Conservation (phyloP, 2,113 vertebrate genomes). For the Psilopsiagon aurifrons region DNA sequence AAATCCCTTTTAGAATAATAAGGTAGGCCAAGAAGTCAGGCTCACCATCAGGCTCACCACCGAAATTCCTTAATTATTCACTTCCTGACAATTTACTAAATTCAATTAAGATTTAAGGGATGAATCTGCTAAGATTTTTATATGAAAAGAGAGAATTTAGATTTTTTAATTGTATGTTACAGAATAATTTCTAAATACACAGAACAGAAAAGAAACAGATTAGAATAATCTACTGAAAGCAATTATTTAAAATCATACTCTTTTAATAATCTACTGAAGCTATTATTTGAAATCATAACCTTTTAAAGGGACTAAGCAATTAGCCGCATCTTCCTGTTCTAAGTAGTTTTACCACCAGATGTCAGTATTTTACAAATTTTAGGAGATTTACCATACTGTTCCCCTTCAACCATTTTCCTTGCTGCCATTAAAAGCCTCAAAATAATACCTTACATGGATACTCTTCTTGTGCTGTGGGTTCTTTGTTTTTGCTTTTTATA, state of each 20-base stretch:
- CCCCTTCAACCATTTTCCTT: slow-evolving; percentile 48
- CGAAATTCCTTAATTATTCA: background rate
- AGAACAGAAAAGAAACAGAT: background rate
- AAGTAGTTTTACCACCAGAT: slow-evolving; percentile 58
- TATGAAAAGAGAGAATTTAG: background rate
- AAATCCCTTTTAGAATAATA: background rate
- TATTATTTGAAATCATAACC: no score
- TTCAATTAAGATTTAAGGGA: background rate
- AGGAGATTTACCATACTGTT: background rate
- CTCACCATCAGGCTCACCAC: background rate
- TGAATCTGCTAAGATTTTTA: background rate
- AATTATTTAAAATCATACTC: no score
- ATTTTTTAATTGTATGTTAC: background rate
- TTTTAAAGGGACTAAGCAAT: background rate
- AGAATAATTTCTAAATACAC: background rate
- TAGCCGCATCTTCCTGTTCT: background rate
- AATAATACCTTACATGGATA: background rate
- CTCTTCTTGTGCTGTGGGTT: background rate
- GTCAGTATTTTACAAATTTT: slow-evolving; percentile 29
- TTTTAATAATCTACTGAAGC: background rate
- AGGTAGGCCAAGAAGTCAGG: background rate
- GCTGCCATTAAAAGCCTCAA: background rate
- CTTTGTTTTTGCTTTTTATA: fast-evolving
- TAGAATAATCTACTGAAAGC: background rate
- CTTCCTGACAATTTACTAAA: background rate